Evolutionary conservation across 2,113 vertebrate species (phyloP).

Genomic region (Cyanoramphus novaezelandiae): DNA sequence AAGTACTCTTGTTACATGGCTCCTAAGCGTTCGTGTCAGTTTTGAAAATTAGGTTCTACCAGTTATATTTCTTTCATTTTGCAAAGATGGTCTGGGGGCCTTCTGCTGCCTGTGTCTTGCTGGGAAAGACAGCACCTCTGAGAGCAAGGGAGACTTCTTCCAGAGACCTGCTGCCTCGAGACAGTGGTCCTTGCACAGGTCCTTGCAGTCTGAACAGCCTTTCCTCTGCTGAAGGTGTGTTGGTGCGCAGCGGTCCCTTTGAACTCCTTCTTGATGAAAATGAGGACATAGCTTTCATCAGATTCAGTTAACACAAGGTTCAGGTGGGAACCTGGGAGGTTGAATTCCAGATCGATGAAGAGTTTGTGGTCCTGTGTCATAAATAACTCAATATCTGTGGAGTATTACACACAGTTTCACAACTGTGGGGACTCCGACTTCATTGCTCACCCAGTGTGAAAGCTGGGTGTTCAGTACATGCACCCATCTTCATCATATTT

Average conservation of each 20-base stretch:
- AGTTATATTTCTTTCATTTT: not conserved
- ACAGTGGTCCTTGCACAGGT: not conserved
- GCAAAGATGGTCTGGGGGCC: not conserved
- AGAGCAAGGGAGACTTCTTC: not conserved
- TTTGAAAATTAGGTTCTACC: not conserved
- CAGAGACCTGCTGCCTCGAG: not conserved
- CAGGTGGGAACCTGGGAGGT: not conserved
- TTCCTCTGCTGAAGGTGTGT: not conserved
- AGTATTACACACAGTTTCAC: not conserved
- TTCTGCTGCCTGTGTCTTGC: not conserved
- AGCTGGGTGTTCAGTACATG: not conserved
- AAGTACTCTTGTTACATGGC: not conserved
- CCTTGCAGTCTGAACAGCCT: not conserved
- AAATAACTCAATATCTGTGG: not conserved
- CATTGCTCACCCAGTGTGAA: not conserved
- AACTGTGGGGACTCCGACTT: not conserved
- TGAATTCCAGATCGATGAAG: not conserved
- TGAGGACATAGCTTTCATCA: accelerated
- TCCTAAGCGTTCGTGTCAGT: not conserved
- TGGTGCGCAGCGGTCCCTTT: not conserved
- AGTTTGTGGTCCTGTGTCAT: not conserved
- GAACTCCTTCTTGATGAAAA: not conserved
- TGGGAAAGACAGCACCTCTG: not conserved
- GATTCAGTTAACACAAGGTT: not conserved
- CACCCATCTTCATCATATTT: not conserved